phyloP scores from a whole-genome alignment of 2,797 vertebrate species.

The Ctenochaetus hawaiiensis region DNA sequence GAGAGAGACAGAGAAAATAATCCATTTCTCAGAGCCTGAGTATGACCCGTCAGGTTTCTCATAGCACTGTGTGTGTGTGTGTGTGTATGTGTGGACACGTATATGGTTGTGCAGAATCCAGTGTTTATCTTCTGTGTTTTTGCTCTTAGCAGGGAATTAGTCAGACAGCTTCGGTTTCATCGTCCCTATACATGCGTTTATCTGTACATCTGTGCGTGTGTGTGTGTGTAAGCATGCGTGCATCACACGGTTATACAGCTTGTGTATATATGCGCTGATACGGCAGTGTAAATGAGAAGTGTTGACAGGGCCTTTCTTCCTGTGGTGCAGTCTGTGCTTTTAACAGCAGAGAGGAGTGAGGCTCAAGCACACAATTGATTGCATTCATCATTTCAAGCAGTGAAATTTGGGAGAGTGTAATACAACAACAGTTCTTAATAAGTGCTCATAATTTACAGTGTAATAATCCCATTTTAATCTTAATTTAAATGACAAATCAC shows the following conservation, averaged over 20 bases:
- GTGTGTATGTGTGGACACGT: conserved; percentile 17
- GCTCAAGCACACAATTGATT: conserved; percentile 24
- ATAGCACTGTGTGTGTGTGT: conserved; percentile 50
- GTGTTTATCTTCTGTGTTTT: conserved; percentile 70
- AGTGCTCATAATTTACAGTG: conserved; percentile 9
- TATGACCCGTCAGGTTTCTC: conserved; percentile 67
- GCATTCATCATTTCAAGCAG: conserved; percentile 35
- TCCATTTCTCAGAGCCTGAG: conserved; percentile 68
- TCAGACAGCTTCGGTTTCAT: conserved; percentile 67
- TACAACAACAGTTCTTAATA: background rate
- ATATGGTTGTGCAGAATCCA: conserved; percentile 32
- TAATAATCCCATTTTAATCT: background rate
- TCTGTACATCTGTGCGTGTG: conserved; percentile 42
- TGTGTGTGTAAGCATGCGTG: conserved; percentile 21
- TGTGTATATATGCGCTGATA: conserved; percentile 41
- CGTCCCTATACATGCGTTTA: conserved; percentile 32
- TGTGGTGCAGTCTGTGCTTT: conserved; percentile 29
- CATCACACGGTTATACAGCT: conserved; percentile 28
- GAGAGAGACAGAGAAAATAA: conserved; percentile 72
- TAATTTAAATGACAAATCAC: conserved; percentile 2
- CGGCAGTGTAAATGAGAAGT: conserved; percentile 45
- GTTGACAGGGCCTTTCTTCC: conserved; percentile 55
- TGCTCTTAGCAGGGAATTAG: conserved; percentile 65
- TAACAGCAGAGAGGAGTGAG: conserved; percentile 31
- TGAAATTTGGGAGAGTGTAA: background rate